A percentile compares a stretch with the other conserved stretches of the same genome.
These are phyloP conservation scores for Andrena praecox DNA, from an alignment of 2,888 invertebrate species.

Conservation along the genomic window DNA sequence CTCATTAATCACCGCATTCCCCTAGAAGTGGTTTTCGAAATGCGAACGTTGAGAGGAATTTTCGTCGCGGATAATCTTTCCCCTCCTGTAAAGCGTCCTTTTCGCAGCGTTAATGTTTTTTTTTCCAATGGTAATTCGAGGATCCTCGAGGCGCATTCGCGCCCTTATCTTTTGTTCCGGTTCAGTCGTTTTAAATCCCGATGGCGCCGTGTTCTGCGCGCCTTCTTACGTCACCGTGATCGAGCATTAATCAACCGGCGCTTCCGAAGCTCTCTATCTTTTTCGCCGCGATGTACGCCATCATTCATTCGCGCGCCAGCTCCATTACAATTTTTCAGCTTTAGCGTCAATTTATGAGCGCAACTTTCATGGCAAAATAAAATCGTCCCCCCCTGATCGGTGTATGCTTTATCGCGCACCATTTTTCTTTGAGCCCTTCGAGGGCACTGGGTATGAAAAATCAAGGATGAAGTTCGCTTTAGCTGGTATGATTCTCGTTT, in stretches of 20 bases:
- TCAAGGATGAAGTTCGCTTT: not conserved
- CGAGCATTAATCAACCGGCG: constrained; percentile 52
- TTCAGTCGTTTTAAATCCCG: constrained; percentile 55
- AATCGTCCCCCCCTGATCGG: not conserved
- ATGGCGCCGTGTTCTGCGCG: constrained; percentile 12
- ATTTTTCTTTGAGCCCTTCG: constrained; percentile 8
- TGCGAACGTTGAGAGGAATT: constrained; percentile 19
- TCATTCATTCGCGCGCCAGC: constrained; percentile 45
- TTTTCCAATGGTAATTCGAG: constrained; percentile 3
- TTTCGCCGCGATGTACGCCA: constrained; percentile 32
- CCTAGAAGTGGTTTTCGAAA: constrained; percentile 18
- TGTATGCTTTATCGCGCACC: constrained; percentile 1
- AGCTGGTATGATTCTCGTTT: not conserved
- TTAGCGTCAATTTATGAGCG: constrained; percentile 47
- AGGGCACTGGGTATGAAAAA: not conserved
- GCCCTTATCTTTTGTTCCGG: constrained; percentile 63
- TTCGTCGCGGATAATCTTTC: not conserved
- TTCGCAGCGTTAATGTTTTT: not conserved
- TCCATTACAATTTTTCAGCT: constrained; percentile 52
- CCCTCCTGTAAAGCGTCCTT: not conserved
- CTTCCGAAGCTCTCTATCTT: constrained; percentile 42
- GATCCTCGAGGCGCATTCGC: constrained; percentile 16
- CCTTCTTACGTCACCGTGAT: constrained; percentile 39
- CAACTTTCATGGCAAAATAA: constrained; percentile 15
- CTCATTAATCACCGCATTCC: constrained; percentile 58